phyloP scores from a whole-genome alignment of 2,113 vertebrate genomes.

The Vanacampus margaritifer region DNA sequence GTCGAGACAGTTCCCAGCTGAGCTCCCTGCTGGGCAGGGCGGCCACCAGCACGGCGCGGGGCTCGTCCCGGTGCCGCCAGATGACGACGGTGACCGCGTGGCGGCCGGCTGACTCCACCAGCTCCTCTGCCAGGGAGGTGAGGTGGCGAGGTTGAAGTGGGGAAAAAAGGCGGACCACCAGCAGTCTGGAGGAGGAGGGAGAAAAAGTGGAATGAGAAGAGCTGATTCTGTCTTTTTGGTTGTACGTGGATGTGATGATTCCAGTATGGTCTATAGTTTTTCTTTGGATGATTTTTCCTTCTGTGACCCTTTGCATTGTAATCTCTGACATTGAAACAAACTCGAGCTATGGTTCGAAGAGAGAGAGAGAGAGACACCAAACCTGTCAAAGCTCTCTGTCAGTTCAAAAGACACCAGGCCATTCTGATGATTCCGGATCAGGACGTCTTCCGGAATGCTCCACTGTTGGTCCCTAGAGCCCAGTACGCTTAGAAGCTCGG shows the following conservation, averaged over 20 bases:
- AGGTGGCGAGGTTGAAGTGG: constrained; percentile 59
- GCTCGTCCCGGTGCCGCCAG: constrained; percentile 65
- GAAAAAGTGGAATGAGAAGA: too few species aligned
- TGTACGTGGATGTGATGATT: too few species aligned
- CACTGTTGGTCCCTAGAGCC: constrained; percentile 76
- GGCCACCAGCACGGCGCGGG: constrained; percentile 59
- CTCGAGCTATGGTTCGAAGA: too few species aligned
- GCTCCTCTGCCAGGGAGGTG: constrained; percentile 69
- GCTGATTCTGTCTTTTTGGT: neutral
- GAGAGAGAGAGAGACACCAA: neutral
- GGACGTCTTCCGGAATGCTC: constrained; percentile 73
- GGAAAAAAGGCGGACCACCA: constrained; percentile 74
- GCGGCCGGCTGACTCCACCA: constrained; percentile 71
- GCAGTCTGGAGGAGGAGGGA: constrained; percentile 65
- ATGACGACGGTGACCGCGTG: constrained; percentile 71
- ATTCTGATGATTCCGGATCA: constrained; percentile 69
- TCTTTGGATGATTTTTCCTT: constrained; percentile 32
- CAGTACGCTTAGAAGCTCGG: constrained; percentile 72
- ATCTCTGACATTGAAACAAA: constrained; percentile 17
- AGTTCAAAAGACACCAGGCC: constrained; percentile 84
- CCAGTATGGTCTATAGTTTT: too few species aligned
- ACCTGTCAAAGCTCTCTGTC: constrained; percentile 79
- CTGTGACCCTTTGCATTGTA: constrained; percentile 17
- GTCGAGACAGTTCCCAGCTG: constrained; percentile 64
- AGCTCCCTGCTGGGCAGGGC: constrained; percentile 75